Evolutionary conservation across 2,888 invertebrate species (phyloP).

Genomic region (Lymantria dispar): DNA sequence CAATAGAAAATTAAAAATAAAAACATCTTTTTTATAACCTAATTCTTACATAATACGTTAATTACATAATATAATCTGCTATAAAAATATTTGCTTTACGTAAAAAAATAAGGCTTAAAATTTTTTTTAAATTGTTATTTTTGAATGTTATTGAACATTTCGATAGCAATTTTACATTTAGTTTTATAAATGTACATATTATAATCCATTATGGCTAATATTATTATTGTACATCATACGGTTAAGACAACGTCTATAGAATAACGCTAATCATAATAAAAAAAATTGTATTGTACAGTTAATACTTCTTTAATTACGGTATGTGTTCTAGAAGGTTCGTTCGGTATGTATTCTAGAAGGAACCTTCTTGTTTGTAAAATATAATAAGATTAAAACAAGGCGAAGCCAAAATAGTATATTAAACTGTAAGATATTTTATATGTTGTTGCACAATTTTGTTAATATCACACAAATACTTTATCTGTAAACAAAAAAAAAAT

Average conservation of each 20-base stretch:
- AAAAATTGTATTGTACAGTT: constrained; percentile 43
- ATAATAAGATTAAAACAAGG: constrained; percentile 42
- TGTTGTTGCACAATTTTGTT: constrained; percentile 64
- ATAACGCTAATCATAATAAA: constrained; percentile 23
- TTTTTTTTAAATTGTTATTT: no score
- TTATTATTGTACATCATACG: constrained; percentile 12
- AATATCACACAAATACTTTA: constrained; percentile 50
- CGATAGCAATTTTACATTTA: no score
- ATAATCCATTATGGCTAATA: constrained; percentile 6
- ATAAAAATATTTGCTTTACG: no score
- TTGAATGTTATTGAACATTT: no score
- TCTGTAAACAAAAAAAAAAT: constrained; percentile 55
- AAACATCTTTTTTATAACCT: no score
- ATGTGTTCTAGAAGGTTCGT: constrained; percentile 9
- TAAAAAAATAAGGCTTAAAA: no score
- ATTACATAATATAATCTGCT: no score
- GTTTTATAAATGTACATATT: no score
- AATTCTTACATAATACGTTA: no score
- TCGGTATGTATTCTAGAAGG: constrained; percentile 17
- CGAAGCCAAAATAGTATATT: constrained; percentile 48
- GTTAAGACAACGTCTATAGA: constrained; percentile 14
- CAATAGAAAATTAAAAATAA: no score
- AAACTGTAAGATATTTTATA: constrained; percentile 45
- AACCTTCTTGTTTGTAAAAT: constrained; percentile 47
- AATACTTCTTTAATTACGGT: constrained; percentile 36